These are phyloP conservation scores for Notamacropus eugenii DNA, from an alignment of 2,797 vertebrate genomes.

Conservation along the genomic window DNA sequence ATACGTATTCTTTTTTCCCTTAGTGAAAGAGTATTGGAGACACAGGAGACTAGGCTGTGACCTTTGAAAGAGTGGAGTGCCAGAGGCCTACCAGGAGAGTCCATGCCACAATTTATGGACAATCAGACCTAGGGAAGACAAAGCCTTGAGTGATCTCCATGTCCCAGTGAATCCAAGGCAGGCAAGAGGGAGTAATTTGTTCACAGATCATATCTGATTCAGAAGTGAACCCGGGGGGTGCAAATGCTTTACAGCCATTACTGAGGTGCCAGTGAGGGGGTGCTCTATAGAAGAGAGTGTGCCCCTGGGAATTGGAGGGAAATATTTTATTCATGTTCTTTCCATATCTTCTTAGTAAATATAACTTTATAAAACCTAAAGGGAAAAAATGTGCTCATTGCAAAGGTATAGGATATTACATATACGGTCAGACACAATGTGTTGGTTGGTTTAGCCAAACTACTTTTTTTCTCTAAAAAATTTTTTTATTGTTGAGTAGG, in stretches of 20 bases:
- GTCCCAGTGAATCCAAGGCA: background rate
- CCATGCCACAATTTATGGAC: background rate
- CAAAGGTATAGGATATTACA: background rate
- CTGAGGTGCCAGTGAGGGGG: background rate
- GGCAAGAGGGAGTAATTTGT: background rate
- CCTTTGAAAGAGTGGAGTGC: background rate
- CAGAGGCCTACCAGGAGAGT: background rate
- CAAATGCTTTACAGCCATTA: background rate
- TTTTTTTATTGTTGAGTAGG: background rate
- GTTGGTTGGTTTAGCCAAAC: background rate
- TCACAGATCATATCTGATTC: background rate
- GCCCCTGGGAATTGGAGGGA: background rate
- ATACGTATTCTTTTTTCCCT: background rate
- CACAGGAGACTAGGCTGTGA: background rate
- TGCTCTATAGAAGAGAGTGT: background rate
- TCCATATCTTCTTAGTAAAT: background rate
- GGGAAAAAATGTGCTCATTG: background rate
- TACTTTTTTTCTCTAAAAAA: background rate
- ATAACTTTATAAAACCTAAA: background rate
- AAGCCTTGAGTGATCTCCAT: background rate
- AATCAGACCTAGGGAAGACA: background rate
- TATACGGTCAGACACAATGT: background rate
- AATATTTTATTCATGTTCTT: background rate
- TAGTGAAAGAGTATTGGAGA: background rate
- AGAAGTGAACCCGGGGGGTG: background rate